Evolutionary conservation across 2,888 invertebrate genomes (phyloP).

Genomic region (Troides oblongomaculatus): DNA sequence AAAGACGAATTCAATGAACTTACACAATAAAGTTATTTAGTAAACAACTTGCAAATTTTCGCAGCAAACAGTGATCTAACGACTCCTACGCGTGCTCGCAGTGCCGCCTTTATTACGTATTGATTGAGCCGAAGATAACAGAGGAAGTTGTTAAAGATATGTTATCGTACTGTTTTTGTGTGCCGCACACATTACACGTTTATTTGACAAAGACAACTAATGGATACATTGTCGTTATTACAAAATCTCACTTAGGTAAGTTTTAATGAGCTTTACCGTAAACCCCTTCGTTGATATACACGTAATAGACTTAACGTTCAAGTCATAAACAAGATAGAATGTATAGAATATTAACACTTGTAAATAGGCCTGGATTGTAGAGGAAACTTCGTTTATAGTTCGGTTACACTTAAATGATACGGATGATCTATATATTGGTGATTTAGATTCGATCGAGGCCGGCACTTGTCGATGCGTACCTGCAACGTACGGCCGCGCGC

Average conservation of each 20-base stretch:
- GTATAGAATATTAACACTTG: conserved; percentile 27
- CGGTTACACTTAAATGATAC: conserved; percentile 38
- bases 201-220: conserved; percentile 3
- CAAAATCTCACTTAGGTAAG: conserved; percentile 20
- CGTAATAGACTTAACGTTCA: conserved; percentile 33
- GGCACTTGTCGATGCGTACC: conserved; percentile 41
- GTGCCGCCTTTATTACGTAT: conserved; percentile 16
- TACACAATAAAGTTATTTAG: conserved; percentile 8
- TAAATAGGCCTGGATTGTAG: conserved; percentile 16
- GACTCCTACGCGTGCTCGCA: conserved; percentile 11
- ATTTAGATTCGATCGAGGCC: conserved; percentile 35
- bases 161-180: conserved; percentile 20
- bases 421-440: conserved; percentile 34
- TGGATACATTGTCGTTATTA: background rate
- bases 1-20: background rate
- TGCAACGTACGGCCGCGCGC: conserved; percentile 64
- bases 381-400: conserved; percentile 32
- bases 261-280: conserved; percentile 27
- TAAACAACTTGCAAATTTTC: conserved; percentile 14
- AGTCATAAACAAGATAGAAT: conserved; percentile 18
- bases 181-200: conserved; percentile 15
- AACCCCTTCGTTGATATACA: conserved; percentile 23
- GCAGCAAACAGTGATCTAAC: conserved; percentile 13
- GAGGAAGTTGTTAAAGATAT: conserved; percentile 23
- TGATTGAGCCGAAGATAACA: conserved; percentile 26